Evolutionary conservation across 2,888 invertebrate genomes (phyloP).

Genomic region (Timandra comae): DNA sequence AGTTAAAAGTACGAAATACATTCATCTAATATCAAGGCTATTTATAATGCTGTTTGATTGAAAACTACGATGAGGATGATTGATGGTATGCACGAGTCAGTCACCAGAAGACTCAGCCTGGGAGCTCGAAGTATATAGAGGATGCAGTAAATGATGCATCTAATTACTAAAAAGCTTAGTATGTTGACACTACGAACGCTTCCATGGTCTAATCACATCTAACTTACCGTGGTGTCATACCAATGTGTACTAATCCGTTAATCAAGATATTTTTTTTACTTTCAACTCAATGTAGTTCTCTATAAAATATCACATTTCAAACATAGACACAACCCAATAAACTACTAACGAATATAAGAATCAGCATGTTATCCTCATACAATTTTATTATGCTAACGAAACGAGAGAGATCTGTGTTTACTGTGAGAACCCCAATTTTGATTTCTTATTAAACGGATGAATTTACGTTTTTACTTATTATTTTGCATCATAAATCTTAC

Average conservation of each 20-base stretch:
- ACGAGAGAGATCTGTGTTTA: background rate
- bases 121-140: slow-evolving; percentile 43
- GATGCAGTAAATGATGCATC: slow-evolving; percentile 60
- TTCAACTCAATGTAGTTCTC: slow-evolving; percentile 36
- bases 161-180: slow-evolving; percentile 63
- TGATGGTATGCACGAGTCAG: slow-evolving; percentile 47
- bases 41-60: slow-evolving; percentile 45
- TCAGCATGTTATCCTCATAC: background rate
- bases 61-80: slow-evolving; percentile 61
- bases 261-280: slow-evolving; percentile 11
- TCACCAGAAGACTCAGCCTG: slow-evolving; percentile 49
- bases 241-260: slow-evolving; percentile 61
- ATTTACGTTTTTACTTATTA: too few relatives aligned
- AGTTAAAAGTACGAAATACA: slow-evolving; percentile 38
- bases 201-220: slow-evolving; percentile 50
- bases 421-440: too few relatives aligned
- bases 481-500: too few relatives aligned
- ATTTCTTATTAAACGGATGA: too few relatives aligned
- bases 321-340: slow-evolving; percentile 30
- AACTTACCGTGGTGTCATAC: slow-evolving; percentile 67
- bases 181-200: slow-evolving; percentile 59
- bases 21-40: slow-evolving; percentile 47
- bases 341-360: slow-evolving; percentile 27
- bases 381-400: background rate
- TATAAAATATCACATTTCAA: slow-evolving; percentile 51